A percentile compares a stretch with the other conserved stretches of the same genome.
Conservation (phyloP, 1,140 invertebrate species). For the Lucilia cuprina region DNA sequence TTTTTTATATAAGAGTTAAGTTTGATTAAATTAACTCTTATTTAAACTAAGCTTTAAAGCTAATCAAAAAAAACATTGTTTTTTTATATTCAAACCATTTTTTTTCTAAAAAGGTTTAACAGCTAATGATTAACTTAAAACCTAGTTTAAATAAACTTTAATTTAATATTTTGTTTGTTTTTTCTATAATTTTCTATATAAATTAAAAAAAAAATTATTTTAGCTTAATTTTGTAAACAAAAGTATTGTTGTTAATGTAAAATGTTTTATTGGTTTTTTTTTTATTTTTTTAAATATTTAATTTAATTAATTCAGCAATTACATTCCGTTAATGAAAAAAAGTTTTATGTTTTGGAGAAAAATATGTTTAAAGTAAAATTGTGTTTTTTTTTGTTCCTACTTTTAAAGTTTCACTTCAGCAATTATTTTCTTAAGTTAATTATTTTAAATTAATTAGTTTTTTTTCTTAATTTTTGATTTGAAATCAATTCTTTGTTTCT, state of each 20-base stretch:
- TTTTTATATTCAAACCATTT: neutral
- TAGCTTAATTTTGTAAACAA: conserved; percentile 4
- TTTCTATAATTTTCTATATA: neutral
- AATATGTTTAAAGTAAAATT: conserved; percentile 16
- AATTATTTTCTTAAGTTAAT: conserved; percentile 9
- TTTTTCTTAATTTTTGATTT: conserved; percentile 32
- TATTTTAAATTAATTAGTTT: neutral
- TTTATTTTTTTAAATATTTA: conserved; percentile 16
- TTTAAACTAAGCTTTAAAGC: neutral
- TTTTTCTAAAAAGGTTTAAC: too few species aligned
- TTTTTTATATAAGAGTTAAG: neutral
- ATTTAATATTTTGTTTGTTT: neutral
- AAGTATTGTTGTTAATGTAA: conserved; percentile 23
- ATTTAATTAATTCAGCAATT: conserved; percentile 54
- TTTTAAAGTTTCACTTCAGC: conserved; percentile 36
- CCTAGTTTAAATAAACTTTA: neutral
- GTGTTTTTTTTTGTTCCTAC: conserved; percentile 9
- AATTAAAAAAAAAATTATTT: neutral
- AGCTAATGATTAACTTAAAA: neutral
- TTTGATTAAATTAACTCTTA: neutral
- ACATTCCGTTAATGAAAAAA: conserved; percentile 57
- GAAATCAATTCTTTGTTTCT: conserved; percentile 35
- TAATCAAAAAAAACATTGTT: neutral
- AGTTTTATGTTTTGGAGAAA: conserved; percentile 31
- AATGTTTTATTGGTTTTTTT: neutral